Evolutionary conservation across 2,113 vertebrate species (phyloP).

Genomic region (Etheostoma spectabile): DNA sequence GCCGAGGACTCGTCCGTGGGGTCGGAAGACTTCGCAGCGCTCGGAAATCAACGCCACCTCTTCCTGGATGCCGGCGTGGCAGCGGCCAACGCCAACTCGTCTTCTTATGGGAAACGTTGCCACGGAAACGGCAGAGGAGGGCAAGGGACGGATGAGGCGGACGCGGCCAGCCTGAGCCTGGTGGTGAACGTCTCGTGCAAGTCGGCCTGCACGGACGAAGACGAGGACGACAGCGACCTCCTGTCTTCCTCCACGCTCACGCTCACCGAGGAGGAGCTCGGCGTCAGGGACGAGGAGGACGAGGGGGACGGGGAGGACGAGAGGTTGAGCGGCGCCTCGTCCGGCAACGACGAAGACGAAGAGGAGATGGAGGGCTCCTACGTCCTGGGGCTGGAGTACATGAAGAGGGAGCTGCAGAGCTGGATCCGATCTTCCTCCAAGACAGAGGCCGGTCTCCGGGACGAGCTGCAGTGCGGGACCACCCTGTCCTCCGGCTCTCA

Average conservation of each 20-base stretch:
- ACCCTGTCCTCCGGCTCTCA: slow-evolving; percentile 73
- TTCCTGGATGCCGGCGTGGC: slow-evolving; percentile 76
- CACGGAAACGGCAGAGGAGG: slow-evolving; percentile 66
- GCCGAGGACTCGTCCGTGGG: slow-evolving; percentile 92
- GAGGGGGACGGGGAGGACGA: slow-evolving; percentile 90
- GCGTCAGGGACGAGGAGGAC: slow-evolving; percentile 91
- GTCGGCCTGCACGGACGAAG: slow-evolving; percentile 94
- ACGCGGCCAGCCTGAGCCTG: slow-evolving; percentile 95
- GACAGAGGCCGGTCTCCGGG: slow-evolving; percentile 85
- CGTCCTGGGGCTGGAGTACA: slow-evolving; percentile 91
- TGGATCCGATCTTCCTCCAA: slow-evolving; percentile 89
- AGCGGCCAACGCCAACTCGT: slow-evolving; percentile 82
- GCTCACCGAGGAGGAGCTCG: slow-evolving; percentile 96
- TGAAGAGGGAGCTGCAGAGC: slow-evolving; percentile 93
- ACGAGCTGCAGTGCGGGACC: slow-evolving; percentile 87
- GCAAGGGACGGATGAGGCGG: slow-evolving; percentile 55
- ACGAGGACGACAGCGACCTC: slow-evolving; percentile 97
- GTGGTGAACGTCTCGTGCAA: slow-evolving; percentile 97
- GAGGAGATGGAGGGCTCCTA: slow-evolving; percentile 91
- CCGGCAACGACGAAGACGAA: slow-evolving; percentile 88
- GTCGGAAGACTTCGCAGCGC: slow-evolving; percentile 90
- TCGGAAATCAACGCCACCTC: slow-evolving; percentile 83
- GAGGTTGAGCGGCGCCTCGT: slow-evolving; percentile 88
- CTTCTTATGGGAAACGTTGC: slow-evolving; percentile 86
- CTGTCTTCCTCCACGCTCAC: slow-evolving; percentile 98